These are phyloP conservation scores for Chlamydotis undulata DNA, from an alignment of 2,113 vertebrate genomes.

Conservation along the genomic window DNA sequence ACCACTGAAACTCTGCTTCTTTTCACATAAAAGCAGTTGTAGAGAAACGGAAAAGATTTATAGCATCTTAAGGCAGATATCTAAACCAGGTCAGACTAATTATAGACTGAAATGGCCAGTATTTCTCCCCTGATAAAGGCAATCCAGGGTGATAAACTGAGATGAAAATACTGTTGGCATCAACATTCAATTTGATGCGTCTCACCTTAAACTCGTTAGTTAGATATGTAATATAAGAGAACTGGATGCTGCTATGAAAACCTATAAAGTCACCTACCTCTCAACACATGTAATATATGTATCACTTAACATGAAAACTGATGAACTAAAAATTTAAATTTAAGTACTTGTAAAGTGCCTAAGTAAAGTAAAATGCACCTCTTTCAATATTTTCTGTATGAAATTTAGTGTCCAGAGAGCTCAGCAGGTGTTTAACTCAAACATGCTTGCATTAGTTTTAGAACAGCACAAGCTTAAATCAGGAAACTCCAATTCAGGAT, in stretches of 20 bases:
- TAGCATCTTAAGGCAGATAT: neutral
- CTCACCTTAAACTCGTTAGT: neutral
- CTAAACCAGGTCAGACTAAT: slow-evolving; percentile 23
- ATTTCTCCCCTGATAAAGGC: neutral
- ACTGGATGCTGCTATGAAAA: neutral
- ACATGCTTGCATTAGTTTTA: neutral
- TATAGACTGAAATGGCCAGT: neutral
- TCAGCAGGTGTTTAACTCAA: neutral
- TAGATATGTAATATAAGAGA: neutral
- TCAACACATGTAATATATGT: neutral
- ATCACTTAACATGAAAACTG: neutral
- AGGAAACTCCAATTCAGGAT: neutral
- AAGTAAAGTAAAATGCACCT: neutral
- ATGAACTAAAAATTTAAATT: neutral
- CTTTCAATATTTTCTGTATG: neutral
- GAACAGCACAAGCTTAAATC: neutral
- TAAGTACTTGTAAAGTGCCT: neutral
- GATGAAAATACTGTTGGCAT: neutral
- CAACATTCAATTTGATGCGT: neutral
- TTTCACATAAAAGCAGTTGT: neutral
- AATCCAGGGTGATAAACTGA: neutral
- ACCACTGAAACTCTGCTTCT: neutral
- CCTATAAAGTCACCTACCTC: neutral
- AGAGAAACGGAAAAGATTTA: neutral
- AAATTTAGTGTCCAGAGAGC: neutral